Percentiles rank a stretch among this genome's conserved stretches.
Evolutionary conservation across 2,888 invertebrate species (phyloP).

Genomic region (Chrysolina americana): DNA sequence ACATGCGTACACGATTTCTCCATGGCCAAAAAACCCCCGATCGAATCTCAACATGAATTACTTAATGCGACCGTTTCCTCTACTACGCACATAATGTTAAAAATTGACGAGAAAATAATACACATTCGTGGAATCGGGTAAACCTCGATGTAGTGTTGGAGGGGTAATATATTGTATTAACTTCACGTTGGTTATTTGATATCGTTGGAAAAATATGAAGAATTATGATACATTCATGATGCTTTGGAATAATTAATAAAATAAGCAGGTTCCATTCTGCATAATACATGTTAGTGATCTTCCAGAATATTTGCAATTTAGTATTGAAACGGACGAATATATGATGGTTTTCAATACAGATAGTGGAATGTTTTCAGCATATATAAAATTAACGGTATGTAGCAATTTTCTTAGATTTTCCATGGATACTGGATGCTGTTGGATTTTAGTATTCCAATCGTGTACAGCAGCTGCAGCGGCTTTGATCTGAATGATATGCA

Average conservation of each 20-base stretch:
- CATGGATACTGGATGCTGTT: no score
- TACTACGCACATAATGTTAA: background rate
- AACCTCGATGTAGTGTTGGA: background rate
- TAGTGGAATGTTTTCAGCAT: no score
- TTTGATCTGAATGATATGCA: no score
- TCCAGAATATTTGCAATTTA: no score
- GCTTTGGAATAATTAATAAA: background rate
- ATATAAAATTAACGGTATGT: no score
- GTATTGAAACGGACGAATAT: no score
- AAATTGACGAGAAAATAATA: conserved; percentile 3
- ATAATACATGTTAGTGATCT: no score
- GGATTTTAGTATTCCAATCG: no score
- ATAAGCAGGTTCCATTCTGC: no score
- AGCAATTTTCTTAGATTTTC: no score
- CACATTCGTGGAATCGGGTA: background rate
- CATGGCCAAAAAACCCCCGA: background rate
- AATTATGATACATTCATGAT: background rate
- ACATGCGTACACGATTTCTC: background rate
- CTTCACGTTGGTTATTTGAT: background rate
- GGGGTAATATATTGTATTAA: background rate
- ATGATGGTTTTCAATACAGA: no score
- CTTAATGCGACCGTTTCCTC: background rate
- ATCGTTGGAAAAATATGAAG: background rate
- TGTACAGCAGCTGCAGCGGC: no score
- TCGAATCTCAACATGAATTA: background rate